These are phyloP conservation scores for Gymnosoma rotundatum DNA, from an alignment of 2,888 invertebrate genomes.

Conservation along the genomic window DNA sequence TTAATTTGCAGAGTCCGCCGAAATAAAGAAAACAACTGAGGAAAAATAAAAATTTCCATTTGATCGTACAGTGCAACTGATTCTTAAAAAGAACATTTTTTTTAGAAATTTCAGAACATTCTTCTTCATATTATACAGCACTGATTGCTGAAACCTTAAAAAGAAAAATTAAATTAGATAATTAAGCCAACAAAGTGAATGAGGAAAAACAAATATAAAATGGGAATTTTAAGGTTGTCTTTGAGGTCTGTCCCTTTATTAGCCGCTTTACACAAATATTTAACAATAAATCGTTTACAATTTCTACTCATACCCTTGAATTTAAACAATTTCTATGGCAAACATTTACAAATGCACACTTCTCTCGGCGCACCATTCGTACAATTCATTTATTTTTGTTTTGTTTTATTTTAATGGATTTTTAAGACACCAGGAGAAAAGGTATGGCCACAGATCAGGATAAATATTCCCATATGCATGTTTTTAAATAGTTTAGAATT, in stretches of 20 bases:
- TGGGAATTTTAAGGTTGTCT: conserved; percentile 28
- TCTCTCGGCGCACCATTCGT: not conserved
- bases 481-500: conserved; percentile 60
- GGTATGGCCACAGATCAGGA: conserved; percentile 48
- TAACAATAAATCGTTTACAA: conserved; percentile 67
- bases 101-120: no score
- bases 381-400: conserved; percentile 31
- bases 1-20: no score
- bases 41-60: no score
- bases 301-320: conserved; percentile 58
- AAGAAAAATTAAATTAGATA: conserved; percentile 45
- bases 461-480: conserved; percentile 65
- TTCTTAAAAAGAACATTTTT: no score
- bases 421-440: conserved; percentile 37
- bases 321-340: conserved; percentile 55
- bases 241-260: conserved; percentile 61
- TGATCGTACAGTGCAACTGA: no score
- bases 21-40: no score
- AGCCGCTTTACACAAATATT: conserved; percentile 65
- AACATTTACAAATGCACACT: conserved; percentile 34
- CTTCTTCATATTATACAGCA: not conserved
- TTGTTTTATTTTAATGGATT: conserved; percentile 35
- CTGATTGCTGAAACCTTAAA: conserved; percentile 18
- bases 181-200: conserved; percentile 29
- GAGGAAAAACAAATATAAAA: conserved; percentile 11